These are phyloP conservation scores for Acropora yongei DNA, from an alignment of 64 coral and sea anemone species.

Conservation along the genomic window DNA sequence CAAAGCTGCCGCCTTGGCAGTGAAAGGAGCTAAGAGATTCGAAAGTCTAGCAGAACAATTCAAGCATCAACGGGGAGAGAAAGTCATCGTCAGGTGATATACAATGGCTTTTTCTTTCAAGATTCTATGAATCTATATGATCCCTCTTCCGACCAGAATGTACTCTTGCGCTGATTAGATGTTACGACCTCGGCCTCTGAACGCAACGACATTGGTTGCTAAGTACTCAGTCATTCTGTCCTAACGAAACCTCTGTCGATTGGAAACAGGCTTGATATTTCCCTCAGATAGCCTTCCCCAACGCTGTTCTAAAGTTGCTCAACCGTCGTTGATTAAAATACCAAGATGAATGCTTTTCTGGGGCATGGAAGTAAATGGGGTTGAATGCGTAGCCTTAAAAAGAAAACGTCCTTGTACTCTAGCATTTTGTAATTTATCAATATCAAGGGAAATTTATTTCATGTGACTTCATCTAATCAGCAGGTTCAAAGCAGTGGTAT, in stretches of 20 bases:
- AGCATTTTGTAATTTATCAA: background rate
- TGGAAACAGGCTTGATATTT: background rate
- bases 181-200: background rate
- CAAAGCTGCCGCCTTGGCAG: conserved; percentile 85
- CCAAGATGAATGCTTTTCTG: background rate
- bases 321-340: background rate
- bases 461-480: background rate
- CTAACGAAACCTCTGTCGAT: background rate
- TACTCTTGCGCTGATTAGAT: no score
- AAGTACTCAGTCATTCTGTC: background rate
- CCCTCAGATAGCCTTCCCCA: no score
- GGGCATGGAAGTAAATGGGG: background rate
- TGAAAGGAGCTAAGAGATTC: conserved; percentile 80
- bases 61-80: conserved; percentile 84
- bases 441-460: background rate
- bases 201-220: background rate
- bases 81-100: conserved; percentile 78
- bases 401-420: background rate
- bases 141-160: no score
- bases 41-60: conserved; percentile 91
- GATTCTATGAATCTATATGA: background rate
- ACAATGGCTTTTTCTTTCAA: background rate
- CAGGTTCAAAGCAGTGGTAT: background rate
- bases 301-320: background rate
- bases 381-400: background rate